A percentile compares a stretch with the other conserved stretches of the same genome.
phyloP scores from a whole-genome alignment of 2,113 vertebrate species.

The Haemorhous mexicanus region DNA sequence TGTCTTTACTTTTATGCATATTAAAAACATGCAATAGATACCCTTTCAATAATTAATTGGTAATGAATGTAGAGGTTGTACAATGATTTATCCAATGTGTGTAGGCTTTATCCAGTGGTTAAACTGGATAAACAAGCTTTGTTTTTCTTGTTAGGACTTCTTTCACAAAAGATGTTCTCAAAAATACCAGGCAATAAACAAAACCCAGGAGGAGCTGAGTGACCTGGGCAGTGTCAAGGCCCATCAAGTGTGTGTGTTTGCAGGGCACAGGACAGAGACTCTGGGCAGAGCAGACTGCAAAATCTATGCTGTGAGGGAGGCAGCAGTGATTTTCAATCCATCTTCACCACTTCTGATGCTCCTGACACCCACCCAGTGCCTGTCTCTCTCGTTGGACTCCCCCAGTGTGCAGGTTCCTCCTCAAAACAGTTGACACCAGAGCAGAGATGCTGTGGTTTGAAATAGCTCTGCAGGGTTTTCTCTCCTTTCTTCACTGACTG shows the following conservation, averaged over 20 bases:
- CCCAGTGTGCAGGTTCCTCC: neutral
- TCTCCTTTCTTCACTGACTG: neutral
- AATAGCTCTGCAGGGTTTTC: neutral
- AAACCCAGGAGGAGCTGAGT: neutral
- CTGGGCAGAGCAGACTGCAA: neutral
- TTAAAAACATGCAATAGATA: constrained; percentile 16
- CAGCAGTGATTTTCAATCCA: neutral
- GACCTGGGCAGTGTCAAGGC: neutral
- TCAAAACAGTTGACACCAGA: neutral
- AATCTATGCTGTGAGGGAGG: neutral
- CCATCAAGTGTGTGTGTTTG: neutral
- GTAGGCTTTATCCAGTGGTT: neutral
- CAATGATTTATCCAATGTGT: neutral
- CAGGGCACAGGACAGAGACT: neutral
- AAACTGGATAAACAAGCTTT: neutral
- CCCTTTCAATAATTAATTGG: constrained; percentile 60
- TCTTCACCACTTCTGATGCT: neutral
- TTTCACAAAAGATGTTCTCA: neutral
- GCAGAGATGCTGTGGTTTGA: neutral
- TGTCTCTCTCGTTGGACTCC: neutral
- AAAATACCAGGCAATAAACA: neutral
- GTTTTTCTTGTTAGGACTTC: neutral
- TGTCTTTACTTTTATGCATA: constrained; percentile 52
- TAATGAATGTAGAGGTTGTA: neutral
- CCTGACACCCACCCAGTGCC: neutral